These are phyloP conservation scores for Albula glossodonta DNA, from an alignment of 2,113 vertebrate species.

Conservation along the genomic window DNA sequence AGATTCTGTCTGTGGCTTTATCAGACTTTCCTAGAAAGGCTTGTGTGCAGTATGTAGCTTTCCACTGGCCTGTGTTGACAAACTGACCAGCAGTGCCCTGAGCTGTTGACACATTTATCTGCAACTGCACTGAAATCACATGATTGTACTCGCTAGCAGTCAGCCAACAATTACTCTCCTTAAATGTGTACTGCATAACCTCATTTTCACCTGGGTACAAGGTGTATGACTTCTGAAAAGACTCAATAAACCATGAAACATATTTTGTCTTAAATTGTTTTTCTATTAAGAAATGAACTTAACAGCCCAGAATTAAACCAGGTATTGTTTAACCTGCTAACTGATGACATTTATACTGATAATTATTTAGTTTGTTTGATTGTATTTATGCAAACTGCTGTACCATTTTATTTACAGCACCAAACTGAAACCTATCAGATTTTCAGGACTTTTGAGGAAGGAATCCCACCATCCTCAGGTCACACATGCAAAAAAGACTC, in stretches of 20 bases:
- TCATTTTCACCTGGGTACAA: neutral
- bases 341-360: too few relatives aligned
- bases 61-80: neutral
- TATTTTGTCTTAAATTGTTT: neutral
- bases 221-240: neutral
- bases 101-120: neutral
- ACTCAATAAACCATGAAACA: neutral
- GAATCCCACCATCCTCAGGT: neutral
- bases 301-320: neutral
- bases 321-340: neutral
- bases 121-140: neutral
- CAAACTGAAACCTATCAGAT: too few relatives aligned
- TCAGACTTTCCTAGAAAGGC: neutral
- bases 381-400: neutral
- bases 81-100: neutral
- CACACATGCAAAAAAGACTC: too few relatives aligned
- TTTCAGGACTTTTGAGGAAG: too few relatives aligned
- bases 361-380: too few relatives aligned
- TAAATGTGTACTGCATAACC: neutral
- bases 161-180: neutral
- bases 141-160: neutral
- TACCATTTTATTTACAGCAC: neutral
- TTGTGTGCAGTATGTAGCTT: neutral
- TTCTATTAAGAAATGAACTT: neutral
- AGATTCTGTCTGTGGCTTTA: neutral